A percentile compares a stretch with the other conserved stretches of the same genome.
Conservation (phyloP, 2,888 invertebrate species). For the Pandemis cinnamomeana region DNA sequence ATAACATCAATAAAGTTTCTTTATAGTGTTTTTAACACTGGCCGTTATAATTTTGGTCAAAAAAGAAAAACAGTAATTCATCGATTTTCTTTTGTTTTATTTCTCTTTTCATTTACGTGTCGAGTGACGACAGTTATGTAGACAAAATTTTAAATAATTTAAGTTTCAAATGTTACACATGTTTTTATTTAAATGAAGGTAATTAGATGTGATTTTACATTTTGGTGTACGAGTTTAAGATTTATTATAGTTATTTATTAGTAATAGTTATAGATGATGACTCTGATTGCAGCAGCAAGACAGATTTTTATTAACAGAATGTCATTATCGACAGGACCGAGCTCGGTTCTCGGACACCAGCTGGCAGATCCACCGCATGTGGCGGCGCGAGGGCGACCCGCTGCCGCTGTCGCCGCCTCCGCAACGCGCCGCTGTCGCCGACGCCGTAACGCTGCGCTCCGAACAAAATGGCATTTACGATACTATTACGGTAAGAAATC, state of each 20-base stretch:
- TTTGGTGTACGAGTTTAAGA: too few relatives aligned
- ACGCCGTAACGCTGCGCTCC: conserved; percentile 53
- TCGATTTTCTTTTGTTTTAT: background rate
- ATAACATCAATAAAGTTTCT: too few relatives aligned
- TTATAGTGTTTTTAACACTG: too few relatives aligned
- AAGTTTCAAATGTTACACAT: too few relatives aligned
- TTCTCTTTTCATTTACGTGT: too few relatives aligned
- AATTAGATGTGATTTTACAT: too few relatives aligned
- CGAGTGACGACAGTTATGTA: background rate
- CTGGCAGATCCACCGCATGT: conserved; percentile 89
- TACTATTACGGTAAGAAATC: conserved; percentile 73
- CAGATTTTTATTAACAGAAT: background rate
- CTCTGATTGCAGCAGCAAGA: background rate
- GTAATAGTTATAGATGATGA: background rate
- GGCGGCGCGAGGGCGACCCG: conserved; percentile 83
- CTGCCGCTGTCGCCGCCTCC: conserved; percentile 73
- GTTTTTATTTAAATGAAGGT: too few relatives aligned
- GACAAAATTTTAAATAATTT: background rate
- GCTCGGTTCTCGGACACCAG: conserved; percentile 90
- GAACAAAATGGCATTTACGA: conserved; percentile 80
- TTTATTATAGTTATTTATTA: too few relatives aligned
- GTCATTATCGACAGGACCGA: conserved; percentile 80
- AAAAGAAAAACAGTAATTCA: background rate
- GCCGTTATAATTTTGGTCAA: too few relatives aligned
- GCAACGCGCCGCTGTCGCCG: conserved; percentile 56